Percentiles rank a stretch among this genome's conserved stretches.
Conservation (phyloP, 2,797 vertebrate genomes). For the Premnoplex brunnescens region DNA sequence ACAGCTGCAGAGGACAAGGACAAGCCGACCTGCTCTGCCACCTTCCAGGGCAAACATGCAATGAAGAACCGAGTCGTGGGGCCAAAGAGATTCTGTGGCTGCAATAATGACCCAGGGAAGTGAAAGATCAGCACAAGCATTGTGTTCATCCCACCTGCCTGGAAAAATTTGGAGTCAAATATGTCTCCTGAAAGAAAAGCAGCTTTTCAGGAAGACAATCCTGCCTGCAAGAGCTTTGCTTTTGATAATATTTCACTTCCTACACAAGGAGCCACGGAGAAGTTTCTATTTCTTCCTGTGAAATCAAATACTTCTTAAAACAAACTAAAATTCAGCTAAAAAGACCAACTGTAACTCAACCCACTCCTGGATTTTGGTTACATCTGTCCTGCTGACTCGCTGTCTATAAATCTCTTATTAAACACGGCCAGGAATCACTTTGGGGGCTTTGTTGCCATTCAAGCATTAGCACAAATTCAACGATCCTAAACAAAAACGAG, state of each 20-base stretch:
- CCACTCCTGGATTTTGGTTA: background rate
- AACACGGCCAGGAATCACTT: background rate
- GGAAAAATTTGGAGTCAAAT: background rate
- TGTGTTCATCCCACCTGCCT: rapidly evolving
- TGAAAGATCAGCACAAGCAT: background rate
- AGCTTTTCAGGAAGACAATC: background rate
- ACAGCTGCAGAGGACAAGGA: background rate
- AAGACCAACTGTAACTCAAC: background rate
- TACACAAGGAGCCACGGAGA: background rate
- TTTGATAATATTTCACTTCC: background rate
- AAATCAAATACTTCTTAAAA: background rate
- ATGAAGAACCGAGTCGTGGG: rapidly evolving
- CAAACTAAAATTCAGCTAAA: background rate
- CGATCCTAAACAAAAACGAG: background rate
- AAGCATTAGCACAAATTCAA: background rate
- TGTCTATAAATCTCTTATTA: background rate
- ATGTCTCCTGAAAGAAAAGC: background rate
- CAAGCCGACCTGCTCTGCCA: background rate
- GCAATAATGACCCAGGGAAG: background rate
- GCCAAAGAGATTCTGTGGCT: background rate
- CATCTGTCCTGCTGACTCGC: background rate
- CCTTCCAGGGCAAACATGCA: background rate
- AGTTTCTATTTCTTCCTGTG: background rate
- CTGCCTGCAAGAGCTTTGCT: background rate
- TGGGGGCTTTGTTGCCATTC: background rate